Evolutionary conservation across 2,888 invertebrate species (phyloP), one percentile per base, ranked within the genome.

Genomic region (Pemphredon lugubris): DNA sequence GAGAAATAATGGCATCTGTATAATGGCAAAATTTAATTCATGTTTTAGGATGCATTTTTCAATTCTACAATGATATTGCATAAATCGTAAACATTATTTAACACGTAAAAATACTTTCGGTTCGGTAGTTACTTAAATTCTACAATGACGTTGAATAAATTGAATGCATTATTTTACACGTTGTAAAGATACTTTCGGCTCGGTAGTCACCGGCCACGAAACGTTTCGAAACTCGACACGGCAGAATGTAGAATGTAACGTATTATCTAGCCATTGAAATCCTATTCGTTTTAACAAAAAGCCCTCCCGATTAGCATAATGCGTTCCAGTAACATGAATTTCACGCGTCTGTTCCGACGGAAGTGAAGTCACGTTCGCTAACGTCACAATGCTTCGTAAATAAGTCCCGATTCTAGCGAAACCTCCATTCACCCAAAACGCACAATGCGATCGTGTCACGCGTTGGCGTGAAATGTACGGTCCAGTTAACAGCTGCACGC

Each of bases 371-470:
- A 69, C 68, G 64, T 74, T 67, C 60, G 60, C 61, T 34, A 75
- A 63, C 72, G 47, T 73, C 42, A 76, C 67, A 73, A 77, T 75
- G 76, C 63, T 70, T 67, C 77, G 65, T 77, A 77, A 77, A 77
- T 77, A 77, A 70, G 70, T 66, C 66, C 44, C 54, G 59, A 63
- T 54, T 64, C 39, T 53, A 54, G 70, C 55, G 50, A 77, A 67
- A 77, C 37, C 61, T 37, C 50, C 34, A 64, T 77, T 77, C 51
- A 55, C 23, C 61, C 65, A 45, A 65, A 77, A 77, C 48, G 48
- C 16, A 40, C 40, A 40, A 40, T 40, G 16, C 16, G 18, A 44
- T 47, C 54, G 48, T 65, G 73, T 70, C 77, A 61, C 34, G 66
- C 60, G 76, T 64, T 69, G 50, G 47, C 55, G 50, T 61, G 47